Evolutionary conservation across 2,113 vertebrate species (phyloP), one percentile per base, ranked within the genome.

Genomic region (Jaculus jaculus): DNA sequence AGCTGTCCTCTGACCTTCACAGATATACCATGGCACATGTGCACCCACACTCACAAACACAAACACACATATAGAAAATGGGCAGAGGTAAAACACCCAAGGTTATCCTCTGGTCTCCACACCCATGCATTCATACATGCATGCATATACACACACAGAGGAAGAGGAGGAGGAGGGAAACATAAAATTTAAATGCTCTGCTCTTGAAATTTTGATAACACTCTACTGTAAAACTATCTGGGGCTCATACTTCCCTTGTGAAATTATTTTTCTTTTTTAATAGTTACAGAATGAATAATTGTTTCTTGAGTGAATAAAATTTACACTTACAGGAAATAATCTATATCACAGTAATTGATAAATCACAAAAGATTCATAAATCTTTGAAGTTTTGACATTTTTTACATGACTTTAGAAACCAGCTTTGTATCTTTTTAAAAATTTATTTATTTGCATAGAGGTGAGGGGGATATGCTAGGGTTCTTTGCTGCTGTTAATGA

Each of bases 291-390:
- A 42, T 89, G 32, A 51, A 42, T 89, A 90, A 77, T 90, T 90
- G 90, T 60, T 91, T 91, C 72, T 84, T 73, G 17, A 93, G 23
- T 94, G 83, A 34, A 72, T 66, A 89, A 90, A 95, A 73, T 58
- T 63, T 80, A 42, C n/a, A 37, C 30, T 80, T 80, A 37, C 69
- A 89, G 23, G 24, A 94, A 83, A 16, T 51, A 3, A 85, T 63
- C 26, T 91, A 84, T 54, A 69, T 21, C n/a, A 87, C 5, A 93
- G 26, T 9, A 92, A 65, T 68, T 84, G 9, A 13, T 54, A 16
- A 54, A 54, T 54, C 54, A 95, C 34, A 20, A 91, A 94, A 92
- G 68, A 87, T 77, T 58, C 28, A 60, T 4, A 80, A 42, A 23
- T 73, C 47, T 87, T 93, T 34, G 84, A 83, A 84, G 30, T 13